These are phyloP conservation scores for Ptilodon capucinus DNA, from an alignment of 2,888 invertebrate species.

Conservation along the genomic window DNA sequence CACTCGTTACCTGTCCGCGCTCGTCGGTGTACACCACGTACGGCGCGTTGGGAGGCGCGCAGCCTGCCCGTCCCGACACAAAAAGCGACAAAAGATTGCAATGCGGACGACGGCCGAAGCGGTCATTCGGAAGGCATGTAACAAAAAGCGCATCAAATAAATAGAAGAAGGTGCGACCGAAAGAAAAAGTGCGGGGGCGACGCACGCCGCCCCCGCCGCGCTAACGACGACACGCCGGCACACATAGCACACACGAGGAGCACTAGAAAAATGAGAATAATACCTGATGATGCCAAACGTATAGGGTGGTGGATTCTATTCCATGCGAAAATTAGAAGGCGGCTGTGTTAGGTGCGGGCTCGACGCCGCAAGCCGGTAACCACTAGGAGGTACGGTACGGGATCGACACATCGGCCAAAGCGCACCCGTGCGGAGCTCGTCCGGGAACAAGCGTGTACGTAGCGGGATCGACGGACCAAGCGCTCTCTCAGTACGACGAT, in stretches of 20 bases:
- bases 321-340: constrained; percentile 82
- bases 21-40: constrained; percentile 98
- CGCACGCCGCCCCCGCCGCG: constrained; percentile 63
- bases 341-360: constrained; percentile 80
- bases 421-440: constrained; percentile 77
- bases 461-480: constrained; percentile 80
- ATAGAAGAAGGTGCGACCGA: constrained; percentile 73
- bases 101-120: constrained; percentile 79
- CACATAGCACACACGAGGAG: constrained; percentile 78
- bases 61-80: constrained; percentile 77
- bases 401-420: constrained; percentile 77
- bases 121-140: constrained; percentile 83
- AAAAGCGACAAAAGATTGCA: constrained; percentile 79
- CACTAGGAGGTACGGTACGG: constrained; percentile 71
- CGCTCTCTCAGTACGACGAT: constrained; percentile 78
- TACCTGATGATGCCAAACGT: constrained; percentile 83
- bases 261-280: constrained; percentile 78
- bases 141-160: constrained; percentile 82
- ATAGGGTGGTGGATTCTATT: constrained; percentile 80
- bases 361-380: constrained; percentile 75
- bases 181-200: constrained; percentile 59
- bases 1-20: constrained; percentile 94
- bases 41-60: constrained; percentile 94
- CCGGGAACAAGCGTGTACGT: constrained; percentile 80
- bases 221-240: constrained; percentile 73